Percentiles rank a stretch among this genome's conserved stretches.
These are phyloP conservation scores for roundworm (Caenorhabditis elegans) DNA, from an alignment of 1,140 invertebrate genomes.

Conservation along the genomic window WBcel235 BX284604.4:6255001-6255500, in stretches of 20 bases:
- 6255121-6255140: background rate
- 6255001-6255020: too few species aligned
- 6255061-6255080: background rate
- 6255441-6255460: conserved; percentile 33
- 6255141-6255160: background rate
- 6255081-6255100: conserved; percentile 16
- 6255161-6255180: background rate
- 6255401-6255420: conserved; percentile 45
- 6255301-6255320: background rate
- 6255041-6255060: too few species aligned
- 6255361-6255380: conserved; percentile 27
- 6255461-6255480: conserved; percentile 40
- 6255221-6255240: background rate
- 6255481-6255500: background rate
- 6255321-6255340: background rate
- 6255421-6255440: conserved; percentile 36
- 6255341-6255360: conserved; percentile 27
- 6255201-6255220: background rate
- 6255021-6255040: too few species aligned
- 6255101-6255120: conserved; percentile 21
- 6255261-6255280: background rate
- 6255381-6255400: conserved; percentile 28
- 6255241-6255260: conserved; percentile 23
- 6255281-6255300: background rate
- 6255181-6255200: conserved; percentile 14